Conservation (phyloP, 2,113 vertebrate species). For the Halcyon malimbica region DNA sequence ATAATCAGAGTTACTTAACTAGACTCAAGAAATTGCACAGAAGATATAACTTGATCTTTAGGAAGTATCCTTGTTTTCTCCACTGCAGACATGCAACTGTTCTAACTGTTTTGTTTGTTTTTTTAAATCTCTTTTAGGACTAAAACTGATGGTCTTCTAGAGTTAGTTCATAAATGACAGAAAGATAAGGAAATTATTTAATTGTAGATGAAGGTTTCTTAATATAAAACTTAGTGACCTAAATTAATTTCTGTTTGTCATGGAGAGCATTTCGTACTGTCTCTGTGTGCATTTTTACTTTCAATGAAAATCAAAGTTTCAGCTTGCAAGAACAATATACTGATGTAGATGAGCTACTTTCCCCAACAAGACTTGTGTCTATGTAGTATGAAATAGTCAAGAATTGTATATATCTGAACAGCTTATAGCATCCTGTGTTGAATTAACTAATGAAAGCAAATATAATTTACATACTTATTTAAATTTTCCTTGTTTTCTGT, state of each 20-base stretch:
- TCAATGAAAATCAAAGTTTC: neutral
- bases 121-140: neutral
- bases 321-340: neutral
- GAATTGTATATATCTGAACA: neutral
- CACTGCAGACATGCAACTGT: neutral
- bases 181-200: neutral
- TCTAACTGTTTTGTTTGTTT: neutral
- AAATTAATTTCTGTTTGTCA: neutral
- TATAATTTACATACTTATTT: neutral
- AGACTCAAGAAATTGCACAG: neutral
- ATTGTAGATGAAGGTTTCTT: neutral
- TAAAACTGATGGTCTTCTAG: neutral
- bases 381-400: neutral
- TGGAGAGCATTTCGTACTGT: neutral
- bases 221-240: neutral
- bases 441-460: neutral
- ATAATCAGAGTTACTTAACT: constrained; percentile 28
- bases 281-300: neutral
- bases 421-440: neutral
- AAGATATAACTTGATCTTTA: neutral
- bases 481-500: neutral
- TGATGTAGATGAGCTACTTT: neutral
- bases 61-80: neutral
- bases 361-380: neutral
- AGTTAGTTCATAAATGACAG: neutral